Base-by-base conservation (phyloP, 2,797 vertebrate genomes). In the Melanotaenia maccullochi region DNA sequence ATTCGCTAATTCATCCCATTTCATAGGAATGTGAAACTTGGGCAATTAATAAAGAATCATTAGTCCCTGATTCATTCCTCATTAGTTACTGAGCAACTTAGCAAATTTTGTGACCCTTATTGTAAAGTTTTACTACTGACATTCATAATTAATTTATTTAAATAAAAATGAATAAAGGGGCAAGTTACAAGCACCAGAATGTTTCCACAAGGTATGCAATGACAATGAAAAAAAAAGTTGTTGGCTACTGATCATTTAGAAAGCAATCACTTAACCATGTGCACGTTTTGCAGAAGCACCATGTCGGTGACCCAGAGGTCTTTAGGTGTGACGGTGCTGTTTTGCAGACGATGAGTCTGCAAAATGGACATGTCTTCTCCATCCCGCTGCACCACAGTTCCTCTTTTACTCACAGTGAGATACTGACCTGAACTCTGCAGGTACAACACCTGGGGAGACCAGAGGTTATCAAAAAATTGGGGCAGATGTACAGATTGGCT, bases 261-360 rank as follows among this genome's bases (percentile, higher is more conserved):
- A 63, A 51, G 32, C 9, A 51, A 78, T 68, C 88, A 95, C 38
- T 70, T 65, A 86, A 96, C 96, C 96, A 96, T 96, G 87, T 96
- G 92, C 9, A 94, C 81, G 38, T 96, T 96, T 85, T 90, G 92
- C 76, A 97, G 85, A 73, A 94, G 87, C 79, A 93, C 94, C 86
- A 95, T 60, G 60, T 94, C 94, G 0, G 96, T 96, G 72, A 95
- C 95, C 95, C 95, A 96, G 28, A 96, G 92, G 88, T 96, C 93
- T 89, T 94, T 96, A 68, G 93, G 91, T 69, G 87, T 86, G 60
- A 93, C 92, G 0, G 92, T 88, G 84, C 94, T 93, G 64, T 95
- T 95, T 42, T 89, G 90, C 59, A 97, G 91, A 38, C 89, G 93
- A 72, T 93, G 76, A 14, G 87, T 90, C 85, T 90, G 90, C 65